phyloP scores from a whole-genome alignment of 2,888 invertebrate genomes.

The Andricus curvator region DNA sequence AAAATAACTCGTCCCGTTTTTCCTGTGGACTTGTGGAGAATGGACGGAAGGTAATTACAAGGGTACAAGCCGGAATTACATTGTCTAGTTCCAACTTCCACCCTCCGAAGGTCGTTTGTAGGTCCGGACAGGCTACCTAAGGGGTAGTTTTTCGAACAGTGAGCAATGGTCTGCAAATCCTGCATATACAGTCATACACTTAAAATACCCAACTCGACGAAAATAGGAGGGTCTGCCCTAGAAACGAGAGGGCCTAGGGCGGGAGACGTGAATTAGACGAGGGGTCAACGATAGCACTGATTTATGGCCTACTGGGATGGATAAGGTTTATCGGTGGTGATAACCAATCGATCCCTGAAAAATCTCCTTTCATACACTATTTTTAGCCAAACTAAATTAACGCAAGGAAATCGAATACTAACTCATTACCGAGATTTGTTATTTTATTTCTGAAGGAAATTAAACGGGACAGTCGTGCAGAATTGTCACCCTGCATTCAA shows the following conservation, averaged over 20 bases:
- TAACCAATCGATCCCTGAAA: slow-evolving; percentile 5
- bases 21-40: not conserved
- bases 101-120: not conserved
- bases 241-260: not conserved
- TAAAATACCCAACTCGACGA: slow-evolving; percentile 44
- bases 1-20: not conserved
- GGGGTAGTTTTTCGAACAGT: slow-evolving; percentile 47
- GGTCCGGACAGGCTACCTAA: not conserved
- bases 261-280: not conserved
- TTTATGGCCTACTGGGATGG: not conserved
- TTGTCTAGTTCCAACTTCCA: not conserved
- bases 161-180: slow-evolving; percentile 57
- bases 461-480: not conserved
- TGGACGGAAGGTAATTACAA: not conserved
- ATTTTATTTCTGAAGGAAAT: not conserved
- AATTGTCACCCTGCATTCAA: not conserved
- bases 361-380: not conserved
- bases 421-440: not conserved
- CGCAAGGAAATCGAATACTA: not conserved
- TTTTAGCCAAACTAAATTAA: not conserved
- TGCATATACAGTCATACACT: slow-evolving; percentile 53
- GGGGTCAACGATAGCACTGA: slow-evolving; percentile 5
- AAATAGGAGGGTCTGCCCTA: slow-evolving; percentile 21
- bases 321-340: slow-evolving; percentile 45
- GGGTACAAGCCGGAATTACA: not conserved